These are phyloP conservation scores for Motacilla tschutschensis DNA, from an alignment of 2,113 vertebrate species.

Conservation along the genomic window DNA sequence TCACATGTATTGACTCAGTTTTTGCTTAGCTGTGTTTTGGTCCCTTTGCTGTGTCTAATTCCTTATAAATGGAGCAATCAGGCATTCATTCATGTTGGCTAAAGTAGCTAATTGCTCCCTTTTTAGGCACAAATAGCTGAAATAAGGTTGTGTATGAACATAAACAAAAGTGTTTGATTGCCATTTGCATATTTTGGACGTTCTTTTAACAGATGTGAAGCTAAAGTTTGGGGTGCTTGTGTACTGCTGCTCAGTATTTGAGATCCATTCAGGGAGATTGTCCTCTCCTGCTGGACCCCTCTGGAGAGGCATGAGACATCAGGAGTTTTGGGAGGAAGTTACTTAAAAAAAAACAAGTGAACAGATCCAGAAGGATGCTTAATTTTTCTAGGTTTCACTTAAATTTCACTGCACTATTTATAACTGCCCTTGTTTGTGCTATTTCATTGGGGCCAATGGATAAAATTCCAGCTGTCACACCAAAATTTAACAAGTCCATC, in stretches of 20 bases:
- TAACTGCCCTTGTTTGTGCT: neutral
- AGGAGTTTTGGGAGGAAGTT: neutral
- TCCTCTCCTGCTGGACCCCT: neutral
- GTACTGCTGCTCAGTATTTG: neutral
- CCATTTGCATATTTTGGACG: constrained; percentile 23
- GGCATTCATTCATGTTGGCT: constrained; percentile 26
- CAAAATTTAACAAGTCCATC: neutral
- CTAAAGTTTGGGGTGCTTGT: neutral
- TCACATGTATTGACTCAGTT: constrained; percentile 16
- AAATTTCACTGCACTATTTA: neutral
- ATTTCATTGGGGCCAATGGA: neutral
- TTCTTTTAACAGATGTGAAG: constrained; percentile 40
- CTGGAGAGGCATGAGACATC: neutral
- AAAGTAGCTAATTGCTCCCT: neutral
- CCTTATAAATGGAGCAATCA: constrained; percentile 37
- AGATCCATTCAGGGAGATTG: neutral
- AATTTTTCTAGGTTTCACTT: neutral
- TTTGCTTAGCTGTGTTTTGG: constrained; percentile 36
- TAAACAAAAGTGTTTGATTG: constrained; percentile 60
- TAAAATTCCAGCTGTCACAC: neutral
- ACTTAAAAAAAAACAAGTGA: neutral
- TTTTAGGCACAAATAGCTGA: constrained; percentile 15
- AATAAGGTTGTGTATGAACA: constrained; percentile 22
- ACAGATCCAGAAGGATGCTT: neutral
- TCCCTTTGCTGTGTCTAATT: neutral